These are phyloP conservation scores for Gymnoscopelus braueri DNA, from an alignment of 2,797 vertebrate species.

Conservation along the genomic window DNA sequence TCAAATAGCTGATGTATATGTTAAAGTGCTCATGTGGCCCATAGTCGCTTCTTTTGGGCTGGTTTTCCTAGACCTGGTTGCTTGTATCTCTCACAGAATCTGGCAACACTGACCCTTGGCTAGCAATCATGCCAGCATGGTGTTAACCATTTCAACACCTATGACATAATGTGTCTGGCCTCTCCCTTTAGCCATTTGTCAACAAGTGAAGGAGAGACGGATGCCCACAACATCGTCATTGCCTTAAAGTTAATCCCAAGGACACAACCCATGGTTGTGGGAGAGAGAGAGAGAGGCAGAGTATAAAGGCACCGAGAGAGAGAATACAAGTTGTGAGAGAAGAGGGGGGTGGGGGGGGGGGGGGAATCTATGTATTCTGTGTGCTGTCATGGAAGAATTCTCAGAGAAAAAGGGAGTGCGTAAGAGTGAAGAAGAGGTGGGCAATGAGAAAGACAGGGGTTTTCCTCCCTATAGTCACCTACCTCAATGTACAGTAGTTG, in stretches of 20 bases:
- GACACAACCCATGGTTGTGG: slow-evolving; percentile 21
- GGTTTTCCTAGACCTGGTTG: no score
- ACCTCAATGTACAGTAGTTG: slow-evolving; percentile 28
- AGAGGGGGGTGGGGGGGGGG: neutral
- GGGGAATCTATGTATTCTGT: slow-evolving; percentile 43
- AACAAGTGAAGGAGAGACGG: slow-evolving; percentile 55
- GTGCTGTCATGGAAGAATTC: slow-evolving; percentile 57
- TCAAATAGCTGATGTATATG: no score
- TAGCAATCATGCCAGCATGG: slow-evolving; percentile 38
- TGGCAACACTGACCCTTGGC: neutral
- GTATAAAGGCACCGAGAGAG: slow-evolving; percentile 16
- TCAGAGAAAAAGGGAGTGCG: slow-evolving; percentile 45
- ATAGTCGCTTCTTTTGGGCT: no score
- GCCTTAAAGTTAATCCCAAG: slow-evolving; percentile 43
- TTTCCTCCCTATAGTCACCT: slow-evolving; percentile 48
- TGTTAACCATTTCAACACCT: slow-evolving; percentile 64
- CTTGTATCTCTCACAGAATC: no score
- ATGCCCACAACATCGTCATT: slow-evolving; percentile 63
- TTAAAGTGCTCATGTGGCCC: no score
- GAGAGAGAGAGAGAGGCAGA: neutral
- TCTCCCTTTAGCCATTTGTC: slow-evolving; percentile 49
- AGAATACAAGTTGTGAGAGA: slow-evolving; percentile 14
- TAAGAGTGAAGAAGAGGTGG: slow-evolving; percentile 32
- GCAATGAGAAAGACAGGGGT: slow-evolving; percentile 33
- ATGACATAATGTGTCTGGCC: slow-evolving; percentile 66